Base-by-base conservation (phyloP, 2,797 vertebrate genomes). In the Sus cebifrons region DNA sequence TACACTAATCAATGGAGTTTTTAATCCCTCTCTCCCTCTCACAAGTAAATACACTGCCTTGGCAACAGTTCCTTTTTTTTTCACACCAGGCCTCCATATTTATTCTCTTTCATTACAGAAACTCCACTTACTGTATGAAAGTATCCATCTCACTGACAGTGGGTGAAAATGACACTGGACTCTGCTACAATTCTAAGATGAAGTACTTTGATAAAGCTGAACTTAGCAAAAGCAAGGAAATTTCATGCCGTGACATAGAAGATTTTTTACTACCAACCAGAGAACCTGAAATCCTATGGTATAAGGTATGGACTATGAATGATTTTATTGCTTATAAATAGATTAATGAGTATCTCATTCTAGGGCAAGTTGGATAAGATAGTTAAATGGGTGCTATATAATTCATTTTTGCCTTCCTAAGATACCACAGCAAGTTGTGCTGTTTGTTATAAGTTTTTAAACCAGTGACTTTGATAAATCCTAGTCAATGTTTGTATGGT, bases 101-200 rank as follows among this genome's bases (percentile, higher is more conserved):
- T 97, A 97, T 97, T 98, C 86, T 98, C 17, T 96, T 98, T 90
- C 96, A 83, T 98, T 98, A 75, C 99, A 99, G 99, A 98, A 99
- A 99, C 97, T 99, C 99, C 94, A 99, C 99, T 8, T 99, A 99
- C 97, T 99, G 99, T 98, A 99, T 99, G 99, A 99, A 99, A 98
- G 99, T 99, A 97, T 99, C 99, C 98, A 99, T 99, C 99, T 99
- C 99, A 0, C 98, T 99, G 98, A 99, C 99, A 0, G 99, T 99
- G 98, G 99, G 99, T 32, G 99, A 99, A 99, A 99, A 99, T 93
- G 99, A 99, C 98, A 99, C 99, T 0, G 99, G 99, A 98, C 99
- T 99, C 96, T 99, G 99, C 99, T 99, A 99, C 99, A 99, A 99
- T 99, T 99, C 99, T 98, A 99, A 99, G 98, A 99, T 99, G 99